Conservation (phyloP, 64 coral and sea anemone genomes). For the Cladopsammia gracilis region DNA sequence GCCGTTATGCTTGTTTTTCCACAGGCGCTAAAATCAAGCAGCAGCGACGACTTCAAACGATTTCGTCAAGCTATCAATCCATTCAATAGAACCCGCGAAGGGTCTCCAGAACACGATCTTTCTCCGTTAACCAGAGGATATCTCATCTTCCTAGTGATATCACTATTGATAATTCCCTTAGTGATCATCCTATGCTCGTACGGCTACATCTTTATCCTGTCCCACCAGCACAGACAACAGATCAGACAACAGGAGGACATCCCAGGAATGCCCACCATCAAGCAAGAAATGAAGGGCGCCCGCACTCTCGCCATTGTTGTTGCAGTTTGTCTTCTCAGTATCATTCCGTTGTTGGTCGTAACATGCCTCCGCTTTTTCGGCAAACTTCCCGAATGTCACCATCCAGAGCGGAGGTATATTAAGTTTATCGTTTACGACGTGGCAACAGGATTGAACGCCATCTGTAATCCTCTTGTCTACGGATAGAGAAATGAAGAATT, state of each 20-base stretch:
- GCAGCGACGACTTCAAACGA: neutral
- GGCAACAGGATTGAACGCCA: neutral
- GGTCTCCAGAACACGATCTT: no score
- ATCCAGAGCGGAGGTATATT: no score
- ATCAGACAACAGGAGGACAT: neutral
- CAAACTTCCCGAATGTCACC: neutral
- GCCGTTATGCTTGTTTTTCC: neutral
- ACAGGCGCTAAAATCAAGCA: neutral
- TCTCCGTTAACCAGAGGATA: neutral
- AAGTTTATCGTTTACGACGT: neutral
- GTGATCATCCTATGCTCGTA: neutral
- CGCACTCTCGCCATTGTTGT: slow-evolving; percentile 10
- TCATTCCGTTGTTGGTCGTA: slow-evolving; percentile 12
- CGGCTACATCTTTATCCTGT: neutral
- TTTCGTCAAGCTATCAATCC: neutral
- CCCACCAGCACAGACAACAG: neutral
- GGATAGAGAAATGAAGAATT: slow-evolving; percentile 27
- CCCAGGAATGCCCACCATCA: neutral
- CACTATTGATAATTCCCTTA: neutral
- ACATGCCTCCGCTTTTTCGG: neutral
- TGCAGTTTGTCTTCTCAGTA: neutral
- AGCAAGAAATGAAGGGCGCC: neutral
- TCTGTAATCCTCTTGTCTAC: slow-evolving; percentile 7
- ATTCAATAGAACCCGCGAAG: neutral
- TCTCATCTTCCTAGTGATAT: neutral